These are phyloP conservation scores for Ivindomyrus marchei DNA, from an alignment of 2,113 vertebrate genomes.

Conservation along the genomic window DNA sequence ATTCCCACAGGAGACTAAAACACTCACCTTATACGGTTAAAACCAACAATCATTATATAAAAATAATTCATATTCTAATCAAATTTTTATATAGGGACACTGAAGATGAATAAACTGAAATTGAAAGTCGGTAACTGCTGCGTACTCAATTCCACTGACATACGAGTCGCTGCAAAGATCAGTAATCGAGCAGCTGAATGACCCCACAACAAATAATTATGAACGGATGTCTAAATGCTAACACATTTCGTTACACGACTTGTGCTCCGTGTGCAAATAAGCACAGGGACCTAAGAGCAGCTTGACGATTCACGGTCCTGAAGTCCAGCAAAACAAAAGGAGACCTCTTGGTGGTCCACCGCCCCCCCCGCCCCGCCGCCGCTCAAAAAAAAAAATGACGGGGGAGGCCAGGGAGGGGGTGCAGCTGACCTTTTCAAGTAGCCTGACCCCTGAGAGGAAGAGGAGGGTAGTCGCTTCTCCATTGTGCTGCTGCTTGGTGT, in stretches of 20 bases:
- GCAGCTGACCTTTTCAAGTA: constrained; percentile 9
- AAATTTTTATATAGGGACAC: not conserved
- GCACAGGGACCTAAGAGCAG: not conserved
- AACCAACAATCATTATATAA: not conserved
- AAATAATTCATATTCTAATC: not conserved
- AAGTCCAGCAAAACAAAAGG: not conserved
- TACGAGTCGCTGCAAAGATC: not conserved
- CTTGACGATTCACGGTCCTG: not conserved
- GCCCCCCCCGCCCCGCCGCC: not conserved
- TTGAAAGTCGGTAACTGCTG: not conserved
- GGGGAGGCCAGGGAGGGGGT: not conserved
- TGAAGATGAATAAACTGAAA: not conserved
- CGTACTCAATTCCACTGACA: not conserved
- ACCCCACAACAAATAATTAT: not conserved
- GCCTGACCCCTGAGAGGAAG: constrained; percentile 13
- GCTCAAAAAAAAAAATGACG: not conserved
- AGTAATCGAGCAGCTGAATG: not conserved
- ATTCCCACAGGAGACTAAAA: not conserved
- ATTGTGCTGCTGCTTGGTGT: not conserved
- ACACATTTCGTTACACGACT: not conserved
- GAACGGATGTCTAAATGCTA: not conserved
- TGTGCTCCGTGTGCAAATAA: not conserved
- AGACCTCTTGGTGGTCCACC: not conserved
- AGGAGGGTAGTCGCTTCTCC: not conserved
- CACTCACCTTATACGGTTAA: not conserved